These are phyloP conservation scores for Drosophila ochracea DNA, from an alignment of 2,888 invertebrate species.

Conservation along the genomic window DNA sequence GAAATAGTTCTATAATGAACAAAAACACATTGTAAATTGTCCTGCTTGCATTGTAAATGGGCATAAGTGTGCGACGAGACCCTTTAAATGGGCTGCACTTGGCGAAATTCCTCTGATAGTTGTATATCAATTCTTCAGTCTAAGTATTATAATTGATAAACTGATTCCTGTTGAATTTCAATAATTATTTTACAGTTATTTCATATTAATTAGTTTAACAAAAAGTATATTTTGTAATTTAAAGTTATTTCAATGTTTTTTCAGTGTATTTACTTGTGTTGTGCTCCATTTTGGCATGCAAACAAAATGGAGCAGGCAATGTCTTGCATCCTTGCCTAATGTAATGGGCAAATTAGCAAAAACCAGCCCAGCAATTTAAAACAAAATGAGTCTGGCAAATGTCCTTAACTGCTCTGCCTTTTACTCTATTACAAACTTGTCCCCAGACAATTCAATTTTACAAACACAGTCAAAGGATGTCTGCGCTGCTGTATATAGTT, in stretches of 20 bases:
- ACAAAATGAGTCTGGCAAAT: slow-evolving; percentile 60
- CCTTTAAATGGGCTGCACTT: slow-evolving; percentile 44
- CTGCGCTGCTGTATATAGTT: slow-evolving; percentile 2
- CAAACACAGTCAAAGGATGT: slow-evolving; percentile 47
- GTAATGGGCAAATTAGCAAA: slow-evolving; percentile 78
- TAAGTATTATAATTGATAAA: not conserved
- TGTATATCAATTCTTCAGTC: not conserved
- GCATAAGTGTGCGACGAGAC: slow-evolving; percentile 63
- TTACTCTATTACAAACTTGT: slow-evolving; percentile 67
- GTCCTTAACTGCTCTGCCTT: slow-evolving; percentile 65
- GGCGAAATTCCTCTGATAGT: slow-evolving; percentile 18
- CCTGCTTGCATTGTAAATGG: slow-evolving; percentile 71
- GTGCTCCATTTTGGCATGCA: slow-evolving; percentile 28
- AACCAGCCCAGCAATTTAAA: slow-evolving; percentile 75
- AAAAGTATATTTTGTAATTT: not conserved
- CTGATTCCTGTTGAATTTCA: not conserved
- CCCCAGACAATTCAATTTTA: slow-evolving; percentile 81
- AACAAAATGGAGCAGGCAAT: slow-evolving; percentile 19
- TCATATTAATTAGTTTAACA: not conserved
- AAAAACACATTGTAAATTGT: slow-evolving; percentile 82
- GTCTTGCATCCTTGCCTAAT: slow-evolving; percentile 40
- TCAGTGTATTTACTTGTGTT: slow-evolving; percentile 15
- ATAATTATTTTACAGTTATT: not conserved
- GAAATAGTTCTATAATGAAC: slow-evolving; percentile 78
- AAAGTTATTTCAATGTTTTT: not conserved